Evolutionary conservation across 2,797 vertebrate genomes (phyloP).

Genomic region (Otus scops): DNA sequence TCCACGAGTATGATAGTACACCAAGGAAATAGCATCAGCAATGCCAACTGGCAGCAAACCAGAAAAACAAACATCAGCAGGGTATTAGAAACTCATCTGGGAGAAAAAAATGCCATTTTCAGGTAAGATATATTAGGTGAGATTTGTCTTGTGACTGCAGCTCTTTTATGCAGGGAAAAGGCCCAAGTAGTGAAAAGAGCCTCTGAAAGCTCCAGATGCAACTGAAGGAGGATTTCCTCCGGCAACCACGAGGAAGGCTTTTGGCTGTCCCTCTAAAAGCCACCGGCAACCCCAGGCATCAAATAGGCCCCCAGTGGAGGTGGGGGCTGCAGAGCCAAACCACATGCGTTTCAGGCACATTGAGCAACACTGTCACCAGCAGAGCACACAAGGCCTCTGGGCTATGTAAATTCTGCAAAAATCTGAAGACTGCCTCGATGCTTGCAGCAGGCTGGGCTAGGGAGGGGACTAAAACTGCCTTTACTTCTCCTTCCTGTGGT

Average conservation of each 20-base stretch:
- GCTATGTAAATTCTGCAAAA: not conserved
- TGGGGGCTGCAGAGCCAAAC: not conserved
- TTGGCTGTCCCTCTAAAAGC: not conserved
- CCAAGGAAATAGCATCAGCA: not conserved
- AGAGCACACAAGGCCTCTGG: not conserved
- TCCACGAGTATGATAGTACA: not conserved
- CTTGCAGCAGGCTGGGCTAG: not conserved
- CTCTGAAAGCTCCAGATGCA: not conserved
- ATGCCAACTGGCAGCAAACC: not conserved
- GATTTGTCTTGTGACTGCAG: not conserved
- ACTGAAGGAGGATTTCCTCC: not conserved
- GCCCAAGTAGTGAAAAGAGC: not conserved
- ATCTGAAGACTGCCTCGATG: not conserved
- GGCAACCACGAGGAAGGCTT: not conserved
- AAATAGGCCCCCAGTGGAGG: not conserved
- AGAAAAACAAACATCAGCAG: not conserved
- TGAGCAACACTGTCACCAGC: not conserved
- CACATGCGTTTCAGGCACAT: accelerated
- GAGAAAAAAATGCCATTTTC: not conserved
- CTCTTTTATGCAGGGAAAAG: not conserved
- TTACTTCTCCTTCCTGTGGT: not conserved
- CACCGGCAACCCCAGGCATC: not conserved
- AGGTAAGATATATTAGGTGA: conserved; percentile 10
- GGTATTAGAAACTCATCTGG: not conserved
- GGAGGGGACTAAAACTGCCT: not conserved